phyloP scores from a whole-genome alignment of 2,888 invertebrate species.

The Endomychus coccineus region DNA sequence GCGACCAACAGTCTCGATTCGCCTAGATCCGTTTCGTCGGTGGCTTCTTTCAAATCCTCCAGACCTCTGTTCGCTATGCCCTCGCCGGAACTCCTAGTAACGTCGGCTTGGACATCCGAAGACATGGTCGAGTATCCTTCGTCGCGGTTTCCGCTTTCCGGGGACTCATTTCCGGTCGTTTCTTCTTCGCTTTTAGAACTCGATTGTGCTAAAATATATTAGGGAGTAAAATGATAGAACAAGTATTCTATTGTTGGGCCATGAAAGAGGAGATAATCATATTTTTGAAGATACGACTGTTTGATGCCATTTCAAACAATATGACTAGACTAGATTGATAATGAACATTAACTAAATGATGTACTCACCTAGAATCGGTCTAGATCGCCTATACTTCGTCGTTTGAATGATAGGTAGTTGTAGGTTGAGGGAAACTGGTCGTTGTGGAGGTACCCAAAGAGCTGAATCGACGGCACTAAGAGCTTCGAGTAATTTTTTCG shows the following conservation, averaged over 20 bases:
- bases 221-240: no score
- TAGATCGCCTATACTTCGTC: slow-evolving; percentile 42
- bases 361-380: slow-evolving; percentile 42
- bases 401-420: slow-evolving; percentile 54
- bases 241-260: no score
- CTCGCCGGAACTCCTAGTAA: slow-evolving; percentile 49
- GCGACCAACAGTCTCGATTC: slow-evolving; percentile 51
- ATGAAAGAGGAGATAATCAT: no score
- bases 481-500: slow-evolving; percentile 55
- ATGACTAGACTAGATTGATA: no score
- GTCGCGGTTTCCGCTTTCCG: slow-evolving; percentile 69
- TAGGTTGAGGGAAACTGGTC: slow-evolving; percentile 64
- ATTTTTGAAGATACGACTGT: no score
- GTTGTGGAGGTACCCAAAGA: slow-evolving; percentile 59
- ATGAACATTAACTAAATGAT: no score
- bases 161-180: slow-evolving; percentile 61
- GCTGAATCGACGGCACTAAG: slow-evolving; percentile 59
- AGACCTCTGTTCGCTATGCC: slow-evolving; percentile 47
- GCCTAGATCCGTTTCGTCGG: slow-evolving; percentile 58
- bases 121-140: slow-evolving; percentile 82
- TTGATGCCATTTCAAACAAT: no score
- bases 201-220: slow-evolving; percentile 45
- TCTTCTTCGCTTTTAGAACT: slow-evolving; percentile 53
- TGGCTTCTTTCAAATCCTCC: slow-evolving; percentile 67
- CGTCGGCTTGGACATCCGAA: slow-evolving; percentile 70